Evolutionary conservation across 2,888 invertebrate species (phyloP), one percentile per base, ranked within the genome.

Genomic region (Pachymerium ferrugineum): DNA sequence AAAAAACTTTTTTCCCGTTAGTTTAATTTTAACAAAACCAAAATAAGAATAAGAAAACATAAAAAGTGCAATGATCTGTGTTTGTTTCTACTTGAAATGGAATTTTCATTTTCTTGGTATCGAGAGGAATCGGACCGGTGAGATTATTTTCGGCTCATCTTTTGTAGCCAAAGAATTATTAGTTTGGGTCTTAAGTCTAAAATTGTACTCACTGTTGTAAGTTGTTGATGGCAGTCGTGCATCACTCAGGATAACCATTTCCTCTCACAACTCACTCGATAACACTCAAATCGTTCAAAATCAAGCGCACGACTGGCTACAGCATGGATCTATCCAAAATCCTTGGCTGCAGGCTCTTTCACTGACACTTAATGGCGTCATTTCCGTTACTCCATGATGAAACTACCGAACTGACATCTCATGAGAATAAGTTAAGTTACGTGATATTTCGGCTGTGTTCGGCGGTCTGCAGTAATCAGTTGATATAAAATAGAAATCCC

Each of bases 271-370:
- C 28, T 62, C 62, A 25, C 62, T 62, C 28, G 25, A 28, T 28
- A 62, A 25, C 62, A 22, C 62, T 62, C 62, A 62, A 62, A n/a
- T 25, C 25, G 25, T 62, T 47, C 47, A 47, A 47, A 47, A 47
- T 47, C 47, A 47, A 47, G 47, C 47, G 47, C 47, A 47, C 47
- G 47, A 47, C 47, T 47, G 19, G n/a, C 22, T 47, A 47, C 47
- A 47, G 47, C 47, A 16, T 47, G 47, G 47, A 47, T 47, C 47
- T 22, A 16, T 22, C 19, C 19, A 16, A 47, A 16, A 16, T 47
- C n/a, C 16, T 47, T 22, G 19, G 47, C 47, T 47, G 47, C 47
- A 47, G 16, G n/a, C 19, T 47, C 47, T 47, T 19, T 16, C 47
- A 16, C 19, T 47, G 47, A 47, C n/a, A 47, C 47, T 47, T 47